Conservation (phyloP, 2,888 invertebrate species). For the Athalia rosae region DNA sequence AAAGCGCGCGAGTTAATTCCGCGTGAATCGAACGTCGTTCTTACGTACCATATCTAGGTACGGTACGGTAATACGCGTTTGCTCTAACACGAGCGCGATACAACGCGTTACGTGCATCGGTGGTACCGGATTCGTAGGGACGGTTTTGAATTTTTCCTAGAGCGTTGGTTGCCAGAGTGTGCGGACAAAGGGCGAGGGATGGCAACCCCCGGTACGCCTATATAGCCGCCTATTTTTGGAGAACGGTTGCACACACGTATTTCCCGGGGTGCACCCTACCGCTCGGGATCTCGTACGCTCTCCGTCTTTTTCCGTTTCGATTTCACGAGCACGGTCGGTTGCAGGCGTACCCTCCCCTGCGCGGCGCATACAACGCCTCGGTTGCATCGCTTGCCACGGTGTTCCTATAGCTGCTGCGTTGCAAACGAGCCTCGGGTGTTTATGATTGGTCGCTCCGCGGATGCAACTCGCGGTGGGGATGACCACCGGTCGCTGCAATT, state of each 20-base stretch:
- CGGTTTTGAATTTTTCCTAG: conserved; percentile 23
- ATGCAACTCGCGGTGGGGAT: conserved; percentile 28
- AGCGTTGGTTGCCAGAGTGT: too few relatives aligned
- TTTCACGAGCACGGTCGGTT: background rate
- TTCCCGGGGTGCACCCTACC: conserved; percentile 38
- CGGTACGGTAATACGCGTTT: too few relatives aligned
- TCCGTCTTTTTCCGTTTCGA: conserved; percentile 5
- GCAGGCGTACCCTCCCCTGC: background rate
- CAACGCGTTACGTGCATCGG: too few relatives aligned
- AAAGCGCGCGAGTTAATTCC: too few relatives aligned
- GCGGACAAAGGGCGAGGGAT: conserved; percentile 28
- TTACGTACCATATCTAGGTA: too few relatives aligned
- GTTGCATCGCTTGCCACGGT: conserved; percentile 5
- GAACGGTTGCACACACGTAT: conserved; percentile 33
- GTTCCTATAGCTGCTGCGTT: background rate
- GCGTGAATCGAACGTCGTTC: too few relatives aligned
- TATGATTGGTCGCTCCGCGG: conserved; percentile 7
- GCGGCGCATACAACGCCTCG: background rate
- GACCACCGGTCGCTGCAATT: conserved; percentile 33
- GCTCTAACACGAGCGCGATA: background rate
- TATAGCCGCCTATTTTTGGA: conserved; percentile 33
- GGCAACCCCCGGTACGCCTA: conserved; percentile 34
- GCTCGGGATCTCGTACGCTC: background rate
- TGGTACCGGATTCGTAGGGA: background rate
- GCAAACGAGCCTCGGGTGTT: background rate